Percentiles rank a stretch among this genome's conserved stretches.
Conservation (phyloP, 1,140 invertebrate genomes). For the Drosophila pandora region DNA sequence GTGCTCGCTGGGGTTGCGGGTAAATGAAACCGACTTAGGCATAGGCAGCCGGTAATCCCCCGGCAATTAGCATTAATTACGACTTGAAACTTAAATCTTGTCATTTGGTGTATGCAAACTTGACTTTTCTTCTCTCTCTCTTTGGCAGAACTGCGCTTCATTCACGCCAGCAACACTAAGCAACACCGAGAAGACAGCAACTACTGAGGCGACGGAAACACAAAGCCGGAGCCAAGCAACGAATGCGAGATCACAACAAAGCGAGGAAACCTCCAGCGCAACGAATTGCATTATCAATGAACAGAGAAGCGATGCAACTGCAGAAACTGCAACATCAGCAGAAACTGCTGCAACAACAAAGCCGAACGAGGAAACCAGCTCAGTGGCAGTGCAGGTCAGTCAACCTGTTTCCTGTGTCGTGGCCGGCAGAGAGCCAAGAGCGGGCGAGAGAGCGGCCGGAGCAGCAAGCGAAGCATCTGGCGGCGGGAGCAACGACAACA, state of each 20-base stretch:
- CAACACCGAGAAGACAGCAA: conserved; percentile 15
- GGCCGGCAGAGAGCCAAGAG: conserved; percentile 12
- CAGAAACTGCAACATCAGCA: conserved; percentile 18
- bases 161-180: conserved; percentile 52
- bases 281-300: conserved; percentile 64
- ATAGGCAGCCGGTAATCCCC: conserved; percentile 49
- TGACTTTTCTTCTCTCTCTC: conserved; percentile 14
- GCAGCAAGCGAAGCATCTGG: not conserved
- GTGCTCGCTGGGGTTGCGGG: conserved; percentile 7
- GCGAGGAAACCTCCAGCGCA: conserved; percentile 39
- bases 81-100: conserved; percentile 70
- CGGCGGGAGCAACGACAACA: conserved; percentile 10
- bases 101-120: conserved; percentile 45
- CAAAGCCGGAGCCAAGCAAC: conserved; percentile 47
- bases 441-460: conserved; percentile 9
- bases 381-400: conserved; percentile 73
- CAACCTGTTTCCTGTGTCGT: conserved; percentile 78
- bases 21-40: conserved; percentile 12
- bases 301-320: conserved; percentile 41
- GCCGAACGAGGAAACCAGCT: conserved; percentile 52
- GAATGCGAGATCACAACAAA: conserved; percentile 82
- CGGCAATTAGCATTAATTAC: conserved; percentile 76
- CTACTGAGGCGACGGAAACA: conserved; percentile 28
- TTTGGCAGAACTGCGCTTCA: conserved; percentile 65
- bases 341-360: conserved; percentile 16